These are phyloP conservation scores for Bradypodion pumilum DNA, from an alignment of 2,797 vertebrate genomes.

Conservation along the genomic window DNA sequence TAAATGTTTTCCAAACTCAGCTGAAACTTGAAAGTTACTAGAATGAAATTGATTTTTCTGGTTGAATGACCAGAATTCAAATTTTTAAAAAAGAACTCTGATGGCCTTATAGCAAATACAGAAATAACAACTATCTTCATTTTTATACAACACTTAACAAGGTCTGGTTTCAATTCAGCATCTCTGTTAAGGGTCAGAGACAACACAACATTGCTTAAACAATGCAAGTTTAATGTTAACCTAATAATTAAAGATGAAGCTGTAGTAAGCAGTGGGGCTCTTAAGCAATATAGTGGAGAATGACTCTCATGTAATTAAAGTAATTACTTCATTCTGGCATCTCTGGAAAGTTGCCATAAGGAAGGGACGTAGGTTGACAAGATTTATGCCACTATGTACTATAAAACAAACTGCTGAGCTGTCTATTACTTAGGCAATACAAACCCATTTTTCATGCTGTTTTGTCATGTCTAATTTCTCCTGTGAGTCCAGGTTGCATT, in stretches of 20 bases:
- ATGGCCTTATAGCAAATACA: background rate
- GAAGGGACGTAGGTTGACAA: background rate
- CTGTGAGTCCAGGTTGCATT: background rate
- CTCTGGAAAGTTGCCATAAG: background rate
- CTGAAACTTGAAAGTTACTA: background rate
- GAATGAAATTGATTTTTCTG: background rate
- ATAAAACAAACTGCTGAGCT: background rate
- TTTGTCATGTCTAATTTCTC: constrained; percentile 15
- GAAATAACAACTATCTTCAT: background rate
- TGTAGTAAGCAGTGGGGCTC: background rate
- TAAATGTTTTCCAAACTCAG: background rate
- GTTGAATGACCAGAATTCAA: background rate
- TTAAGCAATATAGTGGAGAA: constrained; percentile 6
- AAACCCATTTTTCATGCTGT: background rate
- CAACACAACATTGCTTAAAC: constrained; percentile 6
- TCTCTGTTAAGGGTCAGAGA: background rate
- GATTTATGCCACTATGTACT: background rate
- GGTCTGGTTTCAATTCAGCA: background rate
- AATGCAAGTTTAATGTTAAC: background rate
- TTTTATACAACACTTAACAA: background rate
- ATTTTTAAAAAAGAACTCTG: background rate
- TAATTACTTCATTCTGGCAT: background rate
- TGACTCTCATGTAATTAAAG: constrained; percentile 10
- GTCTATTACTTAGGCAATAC: background rate
- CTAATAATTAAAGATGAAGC: background rate